Evolutionary conservation across 2,797 vertebrate species (phyloP).

Genomic region (Crocodylus rhombifer): DNA sequence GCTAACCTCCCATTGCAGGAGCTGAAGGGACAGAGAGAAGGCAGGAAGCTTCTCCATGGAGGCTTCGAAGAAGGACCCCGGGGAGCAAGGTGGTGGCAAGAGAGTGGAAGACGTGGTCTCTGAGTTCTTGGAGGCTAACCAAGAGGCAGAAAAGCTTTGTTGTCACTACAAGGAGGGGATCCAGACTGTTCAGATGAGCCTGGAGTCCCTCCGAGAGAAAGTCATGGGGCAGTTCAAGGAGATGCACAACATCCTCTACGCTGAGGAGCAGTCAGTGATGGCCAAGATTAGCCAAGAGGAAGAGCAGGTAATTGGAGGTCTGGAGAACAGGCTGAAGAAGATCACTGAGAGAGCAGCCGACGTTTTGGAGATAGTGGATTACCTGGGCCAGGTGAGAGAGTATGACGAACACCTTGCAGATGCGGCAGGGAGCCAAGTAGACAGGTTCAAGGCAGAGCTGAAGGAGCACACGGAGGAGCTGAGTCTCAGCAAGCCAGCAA

Average conservation of each 20-base stretch:
- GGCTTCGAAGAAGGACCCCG: neutral
- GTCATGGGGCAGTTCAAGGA: neutral
- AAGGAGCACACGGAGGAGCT: neutral
- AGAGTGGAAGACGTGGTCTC: neutral
- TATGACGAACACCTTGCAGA: neutral
- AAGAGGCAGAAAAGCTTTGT: neutral
- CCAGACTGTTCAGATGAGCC: neutral
- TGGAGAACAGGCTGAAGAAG: neutral
- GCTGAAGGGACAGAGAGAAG: neutral
- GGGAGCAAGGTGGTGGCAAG: neutral
- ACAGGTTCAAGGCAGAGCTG: neutral
- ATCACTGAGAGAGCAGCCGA: neutral
- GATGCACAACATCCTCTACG: neutral
- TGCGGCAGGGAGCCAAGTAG: neutral
- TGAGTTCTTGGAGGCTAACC: neutral
- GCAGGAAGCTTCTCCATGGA: neutral
- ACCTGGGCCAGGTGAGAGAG: neutral
- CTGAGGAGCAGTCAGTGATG: neutral
- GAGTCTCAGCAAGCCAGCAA: neutral
- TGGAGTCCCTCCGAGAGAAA: neutral
- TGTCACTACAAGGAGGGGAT: neutral
- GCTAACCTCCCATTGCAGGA: neutral
- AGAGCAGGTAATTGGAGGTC: neutral
- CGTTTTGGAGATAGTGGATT: neutral
- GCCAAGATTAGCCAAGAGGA: neutral